phyloP scores from a whole-genome alignment of 2,113 vertebrate species.

The Cryptomyrus ogoouensis region DNA sequence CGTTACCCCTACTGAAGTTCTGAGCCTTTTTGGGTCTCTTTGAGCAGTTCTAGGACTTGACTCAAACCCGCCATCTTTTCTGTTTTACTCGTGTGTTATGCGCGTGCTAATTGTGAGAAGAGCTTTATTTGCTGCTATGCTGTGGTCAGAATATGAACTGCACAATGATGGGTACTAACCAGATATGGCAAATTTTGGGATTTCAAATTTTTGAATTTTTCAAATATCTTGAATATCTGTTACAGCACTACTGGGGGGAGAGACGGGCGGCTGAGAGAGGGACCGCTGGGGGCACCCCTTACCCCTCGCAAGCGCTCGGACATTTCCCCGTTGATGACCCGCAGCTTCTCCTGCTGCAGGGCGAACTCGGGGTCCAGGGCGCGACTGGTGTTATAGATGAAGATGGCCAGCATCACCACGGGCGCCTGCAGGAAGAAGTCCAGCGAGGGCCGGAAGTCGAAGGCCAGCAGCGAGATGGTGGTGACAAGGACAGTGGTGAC shows the following conservation, averaged over 20 bases:
- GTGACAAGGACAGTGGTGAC: conserved; percentile 90
- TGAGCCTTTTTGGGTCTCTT: not conserved
- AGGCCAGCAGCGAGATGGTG: conserved; percentile 76
- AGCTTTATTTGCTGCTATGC: no score
- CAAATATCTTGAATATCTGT: not conserved
- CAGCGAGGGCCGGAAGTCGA: conserved; percentile 84
- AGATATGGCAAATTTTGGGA: not conserved
- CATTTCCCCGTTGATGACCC: conserved; percentile 70
- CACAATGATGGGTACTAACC: not conserved
- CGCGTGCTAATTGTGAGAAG: not conserved
- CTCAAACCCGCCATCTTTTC: not conserved
- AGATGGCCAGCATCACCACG: conserved; percentile 86
- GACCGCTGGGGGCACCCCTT: conserved; percentile 40
- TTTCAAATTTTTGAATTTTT: not conserved
- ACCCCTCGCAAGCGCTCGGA: conserved; percentile 89
- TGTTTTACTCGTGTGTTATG: not conserved
- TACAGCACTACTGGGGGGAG: not conserved
- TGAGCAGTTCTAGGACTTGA: not conserved
- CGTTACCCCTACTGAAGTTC: not conserved
- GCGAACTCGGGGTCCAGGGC: conserved; percentile 57
- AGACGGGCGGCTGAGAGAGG: not conserved
- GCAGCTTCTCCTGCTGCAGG: conserved; percentile 69
- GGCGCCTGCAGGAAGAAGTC: conserved; percentile 93
- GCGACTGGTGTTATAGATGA: conserved; percentile 84
- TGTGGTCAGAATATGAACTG: not conserved